A percentile compares a stretch with the other conserved stretches of the same genome.
Evolutionary conservation across 2,888 invertebrate genomes (phyloP).

Genomic region (Amiota mariae): DNA sequence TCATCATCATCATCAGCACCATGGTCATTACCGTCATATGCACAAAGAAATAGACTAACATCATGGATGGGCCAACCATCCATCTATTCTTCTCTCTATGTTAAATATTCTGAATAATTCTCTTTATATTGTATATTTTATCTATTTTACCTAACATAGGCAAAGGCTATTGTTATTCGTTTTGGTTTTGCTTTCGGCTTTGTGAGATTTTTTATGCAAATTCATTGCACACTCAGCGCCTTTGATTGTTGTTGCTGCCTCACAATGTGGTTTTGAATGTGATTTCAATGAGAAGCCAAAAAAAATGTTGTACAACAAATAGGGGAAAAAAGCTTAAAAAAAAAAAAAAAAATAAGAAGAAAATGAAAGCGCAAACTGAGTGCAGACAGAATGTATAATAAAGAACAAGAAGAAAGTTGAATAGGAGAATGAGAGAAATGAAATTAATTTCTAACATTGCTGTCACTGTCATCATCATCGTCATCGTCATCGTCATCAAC

Average conservation of each 20-base stretch:
- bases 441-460: slow-evolving; percentile 13
- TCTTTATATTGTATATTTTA: too few species aligned
- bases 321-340: not conserved
- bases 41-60: too few species aligned
- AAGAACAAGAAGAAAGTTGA: not conserved
- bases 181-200: too few species aligned
- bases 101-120: too few species aligned
- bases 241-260: not conserved
- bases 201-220: slow-evolving; percentile 12
- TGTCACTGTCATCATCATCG: slow-evolving; percentile 2
- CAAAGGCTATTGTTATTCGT: too few species aligned
- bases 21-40: too few species aligned
- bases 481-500: not conserved
- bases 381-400: too few species aligned
- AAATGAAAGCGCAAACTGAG: not conserved
- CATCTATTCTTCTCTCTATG: too few species aligned
- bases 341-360: too few species aligned
- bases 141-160: too few species aligned
- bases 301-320: not conserved
- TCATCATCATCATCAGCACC: too few species aligned
- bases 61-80: too few species aligned
- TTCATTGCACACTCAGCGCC: slow-evolving; percentile 19
- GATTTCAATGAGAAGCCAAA: not conserved
- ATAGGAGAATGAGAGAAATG: not conserved
- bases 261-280: slow-evolving; percentile 14